These are phyloP conservation scores for Lepidothrix coronata DNA, from an alignment of 2,113 vertebrate species.

Conservation along the genomic window DNA sequence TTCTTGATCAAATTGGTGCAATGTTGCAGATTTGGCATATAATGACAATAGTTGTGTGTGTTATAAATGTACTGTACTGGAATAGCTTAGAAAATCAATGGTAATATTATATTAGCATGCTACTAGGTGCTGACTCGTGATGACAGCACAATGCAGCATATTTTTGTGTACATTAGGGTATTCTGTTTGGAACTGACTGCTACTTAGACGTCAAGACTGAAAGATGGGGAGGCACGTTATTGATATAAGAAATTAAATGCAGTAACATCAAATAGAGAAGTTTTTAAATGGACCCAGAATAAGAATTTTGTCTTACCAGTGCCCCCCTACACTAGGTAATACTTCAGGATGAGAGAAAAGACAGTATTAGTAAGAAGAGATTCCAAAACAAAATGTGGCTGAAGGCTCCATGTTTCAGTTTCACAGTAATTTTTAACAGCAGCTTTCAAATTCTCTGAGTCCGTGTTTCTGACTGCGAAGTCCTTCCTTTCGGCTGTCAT, in stretches of 20 bases:
- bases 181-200: neutral
- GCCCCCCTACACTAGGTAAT: neutral
- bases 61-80: slow-evolving; percentile 42
- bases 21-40: slow-evolving; percentile 37
- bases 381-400: neutral
- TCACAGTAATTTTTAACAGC: neutral
- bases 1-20: slow-evolving; percentile 41
- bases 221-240: neutral
- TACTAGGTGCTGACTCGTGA: slow-evolving; percentile 26
- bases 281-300: neutral
- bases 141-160: slow-evolving; percentile 19
- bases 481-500: neutral
- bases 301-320: neutral
- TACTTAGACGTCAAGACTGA: neutral
- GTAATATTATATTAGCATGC: slow-evolving; percentile 18
- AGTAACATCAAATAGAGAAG: neutral
- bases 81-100: slow-evolving; percentile 63
- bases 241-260: neutral
- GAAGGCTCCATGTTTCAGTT: neutral
- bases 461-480: neutral
- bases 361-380: neutral
- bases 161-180: slow-evolving; percentile 42
- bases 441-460: neutral
- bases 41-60: slow-evolving; percentile 13
- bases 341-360: neutral